These are phyloP conservation scores for Opisthograptis luteolata DNA, from an alignment of 2,888 invertebrate species.

Conservation along the genomic window DNA sequence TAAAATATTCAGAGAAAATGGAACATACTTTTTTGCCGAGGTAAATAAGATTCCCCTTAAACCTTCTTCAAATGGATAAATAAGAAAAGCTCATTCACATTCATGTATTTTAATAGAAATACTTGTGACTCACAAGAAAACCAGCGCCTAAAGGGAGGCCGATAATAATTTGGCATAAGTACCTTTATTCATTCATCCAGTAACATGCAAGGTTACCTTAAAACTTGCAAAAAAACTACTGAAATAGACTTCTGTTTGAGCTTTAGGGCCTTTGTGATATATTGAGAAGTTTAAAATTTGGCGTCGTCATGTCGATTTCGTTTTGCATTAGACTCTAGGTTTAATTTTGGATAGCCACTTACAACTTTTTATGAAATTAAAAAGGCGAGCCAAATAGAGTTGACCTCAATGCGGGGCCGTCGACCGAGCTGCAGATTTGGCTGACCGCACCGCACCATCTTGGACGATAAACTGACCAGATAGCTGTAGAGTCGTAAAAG, in stretches of 20 bases:
- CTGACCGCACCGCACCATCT: constrained; percentile 29
- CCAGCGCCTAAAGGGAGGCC: too few relatives aligned
- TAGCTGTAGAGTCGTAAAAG: constrained; percentile 29
- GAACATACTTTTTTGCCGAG: constrained; percentile 12
- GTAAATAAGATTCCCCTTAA: constrained; percentile 15
- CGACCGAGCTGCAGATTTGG: constrained; percentile 30
- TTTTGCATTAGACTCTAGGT: not conserved
- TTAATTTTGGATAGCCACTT: not conserved
- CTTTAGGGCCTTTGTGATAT: too few relatives aligned
- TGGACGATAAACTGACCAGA: constrained; percentile 34
- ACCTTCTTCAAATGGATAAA: constrained; percentile 9
- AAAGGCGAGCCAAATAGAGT: constrained; percentile 1
- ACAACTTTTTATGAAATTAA: constrained; percentile 6
- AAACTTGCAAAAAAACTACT: too few relatives aligned
- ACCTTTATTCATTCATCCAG: too few relatives aligned
- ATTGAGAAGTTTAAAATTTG: too few relatives aligned
- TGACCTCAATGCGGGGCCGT: constrained; percentile 23
- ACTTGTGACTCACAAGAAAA: too few relatives aligned
- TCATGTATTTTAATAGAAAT: constrained; percentile 2
- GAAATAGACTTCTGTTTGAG: too few relatives aligned
- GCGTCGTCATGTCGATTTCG: too few relatives aligned
- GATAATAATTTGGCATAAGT: too few relatives aligned
- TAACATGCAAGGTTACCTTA: too few relatives aligned
- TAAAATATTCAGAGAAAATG: constrained; percentile 10
- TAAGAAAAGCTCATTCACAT: constrained; percentile 6